Conservation (phyloP, 2,888 invertebrate genomes). For the Troides oblongomaculatus region DNA sequence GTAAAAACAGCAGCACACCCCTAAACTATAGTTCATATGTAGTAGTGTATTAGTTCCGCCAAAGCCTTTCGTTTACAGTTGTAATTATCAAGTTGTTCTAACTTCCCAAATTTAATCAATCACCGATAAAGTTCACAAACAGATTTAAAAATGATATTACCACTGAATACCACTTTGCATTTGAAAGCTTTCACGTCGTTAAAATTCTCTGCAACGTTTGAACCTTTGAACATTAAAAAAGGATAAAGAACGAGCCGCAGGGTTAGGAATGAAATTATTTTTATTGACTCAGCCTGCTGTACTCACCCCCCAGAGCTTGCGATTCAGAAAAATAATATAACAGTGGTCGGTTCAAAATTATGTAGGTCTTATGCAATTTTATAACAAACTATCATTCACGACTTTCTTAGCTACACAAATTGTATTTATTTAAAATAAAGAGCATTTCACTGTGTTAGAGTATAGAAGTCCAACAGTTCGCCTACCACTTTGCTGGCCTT, state of each 20-base stretch:
- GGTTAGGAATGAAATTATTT: constrained; percentile 50
- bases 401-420: no score
- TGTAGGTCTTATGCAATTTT: constrained; percentile 30
- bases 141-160: neutral
- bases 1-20: no score
- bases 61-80: no score
- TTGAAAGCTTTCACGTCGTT: constrained; percentile 33
- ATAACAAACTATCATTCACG: neutral
- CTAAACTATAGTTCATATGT: no score
- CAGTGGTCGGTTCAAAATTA: constrained; percentile 52
- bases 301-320: constrained; percentile 49
- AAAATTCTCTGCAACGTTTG: constrained; percentile 29
- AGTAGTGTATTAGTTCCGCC: no score
- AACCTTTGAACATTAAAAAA: constrained; percentile 32
- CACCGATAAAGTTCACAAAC: no score
- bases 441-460: no score
- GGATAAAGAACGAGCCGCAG: constrained; percentile 36
- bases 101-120: no score
- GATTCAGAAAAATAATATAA: constrained; percentile 52
- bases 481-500: no score
- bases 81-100: no score
- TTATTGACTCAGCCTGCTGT: constrained; percentile 44
- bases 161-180: constrained; percentile 28
- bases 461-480: no score
- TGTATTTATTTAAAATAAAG: no score